phyloP scores from a whole-genome alignment of 2,113 vertebrate genomes.

The Motacilla alba region DNA sequence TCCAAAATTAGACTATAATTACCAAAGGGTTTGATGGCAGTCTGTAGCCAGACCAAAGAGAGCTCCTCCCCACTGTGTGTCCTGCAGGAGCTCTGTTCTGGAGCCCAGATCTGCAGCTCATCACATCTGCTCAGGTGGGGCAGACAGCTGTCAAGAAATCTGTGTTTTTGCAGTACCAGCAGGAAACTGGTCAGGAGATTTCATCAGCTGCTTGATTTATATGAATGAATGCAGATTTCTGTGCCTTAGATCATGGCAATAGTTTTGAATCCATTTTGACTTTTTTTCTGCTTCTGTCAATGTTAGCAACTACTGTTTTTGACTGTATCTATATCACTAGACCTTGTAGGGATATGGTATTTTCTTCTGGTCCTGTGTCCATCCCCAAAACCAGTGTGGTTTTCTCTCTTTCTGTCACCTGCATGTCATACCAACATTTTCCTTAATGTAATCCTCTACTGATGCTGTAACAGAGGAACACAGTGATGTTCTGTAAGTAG shows the following conservation, averaged over 20 bases:
- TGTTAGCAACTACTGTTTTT: not conserved
- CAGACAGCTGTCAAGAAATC: not conserved
- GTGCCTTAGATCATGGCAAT: not conserved
- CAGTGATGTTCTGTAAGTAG: not conserved
- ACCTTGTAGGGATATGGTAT: not conserved
- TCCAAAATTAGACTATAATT: not conserved
- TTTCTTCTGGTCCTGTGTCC: not conserved
- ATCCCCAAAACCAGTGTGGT: not conserved
- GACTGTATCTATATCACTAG: fast-evolving
- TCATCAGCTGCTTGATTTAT: not conserved
- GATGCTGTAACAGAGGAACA: not conserved
- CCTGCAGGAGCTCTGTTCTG: not conserved
- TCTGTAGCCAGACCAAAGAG: not conserved
- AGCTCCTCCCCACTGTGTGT: not conserved
- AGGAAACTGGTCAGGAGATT: not conserved
- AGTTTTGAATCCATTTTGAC: not conserved
- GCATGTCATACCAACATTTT: fast-evolving
- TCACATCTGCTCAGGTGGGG: not conserved
- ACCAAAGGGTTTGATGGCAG: not conserved
- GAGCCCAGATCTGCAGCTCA: not conserved
- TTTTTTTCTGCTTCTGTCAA: not conserved
- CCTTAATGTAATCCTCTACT: not conserved
- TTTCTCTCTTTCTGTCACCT: not conserved
- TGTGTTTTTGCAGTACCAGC: not conserved
- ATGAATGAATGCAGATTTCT: not conserved